Evolutionary conservation across 2,797 vertebrate species (phyloP), one percentile per base, ranked within the genome.

Genomic region (Malacoctenus gilli): DNA sequence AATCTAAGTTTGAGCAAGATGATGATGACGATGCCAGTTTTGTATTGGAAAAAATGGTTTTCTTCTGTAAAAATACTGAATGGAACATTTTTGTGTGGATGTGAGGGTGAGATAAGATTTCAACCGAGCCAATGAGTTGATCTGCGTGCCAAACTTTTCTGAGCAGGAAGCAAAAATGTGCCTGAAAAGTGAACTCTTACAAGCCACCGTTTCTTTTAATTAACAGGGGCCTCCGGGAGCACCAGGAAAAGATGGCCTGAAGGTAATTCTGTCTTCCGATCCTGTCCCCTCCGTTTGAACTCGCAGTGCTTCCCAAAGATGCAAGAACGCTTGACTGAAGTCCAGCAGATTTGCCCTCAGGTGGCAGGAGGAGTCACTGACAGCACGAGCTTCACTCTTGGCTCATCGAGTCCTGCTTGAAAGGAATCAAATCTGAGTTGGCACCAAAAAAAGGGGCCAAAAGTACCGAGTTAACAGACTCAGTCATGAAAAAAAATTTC

Each of bases 161-260:
- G 6, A 28, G 15, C 22, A 18, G 2, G 38, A 48, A 47, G 36
- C 30, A 36, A 43, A 57, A 38, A 11, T 12, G 7, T 25, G 4
- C n/a, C 14, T 21, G 2, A 20, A 20, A 18, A 40, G 2, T 20
- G 10, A 44, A 63, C 13, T 42, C 15, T 42, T 31, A 15, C 68
- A 1, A 63, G 65, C 25, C 25, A 68, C 25, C 25, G 2, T 10
- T 11, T 65, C 52, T 49, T 35, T 59, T 44, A 32, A 13, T 65
- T 64, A 12, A 39, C 80, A 98, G 97, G 97, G 95, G 30, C 87
- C 91, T 14, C 93, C 93, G 0, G 96, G 96, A 23, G 95, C 97
- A 37, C 92, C 94, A 1, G 97, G 97, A 80, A 95, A 87, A 87
- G 94, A 95, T 10, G 96, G 96, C 11, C 83, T 90, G 50, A 98